Evolutionary conservation across 1,140 invertebrate species (phyloP), one percentile per base, ranked within the genome.

Genomic region (Chironomus striatipennis): DNA sequence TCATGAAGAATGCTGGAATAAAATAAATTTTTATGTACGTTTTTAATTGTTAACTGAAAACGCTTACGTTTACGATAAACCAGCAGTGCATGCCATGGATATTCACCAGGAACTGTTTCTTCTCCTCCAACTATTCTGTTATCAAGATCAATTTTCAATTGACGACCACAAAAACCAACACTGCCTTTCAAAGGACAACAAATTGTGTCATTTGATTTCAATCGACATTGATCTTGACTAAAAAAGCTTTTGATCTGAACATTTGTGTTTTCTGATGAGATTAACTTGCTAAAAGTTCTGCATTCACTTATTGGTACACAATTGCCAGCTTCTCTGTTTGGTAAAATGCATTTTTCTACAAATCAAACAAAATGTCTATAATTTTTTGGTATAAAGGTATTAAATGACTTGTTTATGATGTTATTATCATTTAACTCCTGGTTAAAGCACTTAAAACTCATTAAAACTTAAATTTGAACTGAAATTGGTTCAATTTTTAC

Each of bases 101-200:
- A 91, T 76, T 89, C 86, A 8, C 89, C 89, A 0, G 89, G 78
- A 0, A 79, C 77, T 0, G 88, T 87, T 47, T 86, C 83, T 18
- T 82, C 76, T 1, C 90, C 90, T 0, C 89, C 89, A 43, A 90
- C 85, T 73, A 91, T 88, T 15, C 88, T 82, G 15, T n/a, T 57
- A 5, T 12, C 4, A 5, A 15, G 24, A 34, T 34, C 24, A 2
- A 34, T 5, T 34, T 34, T 34, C 1, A 34, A 5, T 34, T 57
- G 47, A 57, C 47, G 47, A 57, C 47, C 47, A 15, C 47, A 57
- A 15, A 57, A 12, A 1, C 47, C 47, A 34, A 34, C 24, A 34
- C 24, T 34, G 9, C n/a, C 47, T 12, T 57, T 57, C 0, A 5
- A 10, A 57, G 47, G 47, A 15, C 47, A 57, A 57, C 47, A 57